Percentiles rank a stretch among this genome's conserved stretches.
Conservation (phyloP, 1,140 invertebrate species). For the Andricus grossulariae region DNA sequence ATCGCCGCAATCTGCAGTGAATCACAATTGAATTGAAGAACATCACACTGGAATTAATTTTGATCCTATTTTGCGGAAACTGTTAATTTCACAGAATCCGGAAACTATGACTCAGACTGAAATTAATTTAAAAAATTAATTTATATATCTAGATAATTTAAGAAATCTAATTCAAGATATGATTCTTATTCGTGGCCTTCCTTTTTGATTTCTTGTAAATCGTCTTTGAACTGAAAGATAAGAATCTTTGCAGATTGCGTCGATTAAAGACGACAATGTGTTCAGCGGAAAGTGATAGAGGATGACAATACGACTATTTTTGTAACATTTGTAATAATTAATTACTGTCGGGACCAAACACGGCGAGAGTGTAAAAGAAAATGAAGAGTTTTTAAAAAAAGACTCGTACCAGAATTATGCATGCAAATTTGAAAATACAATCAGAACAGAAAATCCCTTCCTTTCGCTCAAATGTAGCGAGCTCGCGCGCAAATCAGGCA, state of each 20-base stretch:
- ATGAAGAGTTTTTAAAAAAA: neutral
- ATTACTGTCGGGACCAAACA: neutral
- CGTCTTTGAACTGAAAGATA: neutral
- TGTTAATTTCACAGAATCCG: too few species aligned
- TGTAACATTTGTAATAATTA: neutral
- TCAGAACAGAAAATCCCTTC: neutral
- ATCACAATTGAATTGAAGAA: neutral
- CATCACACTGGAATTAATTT: too few species aligned
- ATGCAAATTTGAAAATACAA: neutral
- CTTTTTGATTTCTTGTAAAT: neutral
- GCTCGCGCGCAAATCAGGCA: constrained; percentile 8
- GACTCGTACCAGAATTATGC: neutral
- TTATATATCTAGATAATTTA: too few species aligned
- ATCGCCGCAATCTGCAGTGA: neutral
- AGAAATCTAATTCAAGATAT: too few species aligned
- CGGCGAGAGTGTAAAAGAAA: neutral
- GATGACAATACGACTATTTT: constrained; percentile 30
- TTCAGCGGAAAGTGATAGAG: constrained; percentile 16
- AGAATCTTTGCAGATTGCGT: constrained; percentile 9
- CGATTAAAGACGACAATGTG: neutral
- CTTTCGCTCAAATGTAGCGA: constrained; percentile 13
- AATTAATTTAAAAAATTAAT: too few species aligned
- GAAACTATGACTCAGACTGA: too few species aligned
- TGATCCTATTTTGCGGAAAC: too few species aligned
- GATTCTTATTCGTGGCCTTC: neutral